These are phyloP conservation scores for Kuschelorhynchus macadamiae DNA, from an alignment of 2,888 invertebrate species.

Conservation along the genomic window DNA sequence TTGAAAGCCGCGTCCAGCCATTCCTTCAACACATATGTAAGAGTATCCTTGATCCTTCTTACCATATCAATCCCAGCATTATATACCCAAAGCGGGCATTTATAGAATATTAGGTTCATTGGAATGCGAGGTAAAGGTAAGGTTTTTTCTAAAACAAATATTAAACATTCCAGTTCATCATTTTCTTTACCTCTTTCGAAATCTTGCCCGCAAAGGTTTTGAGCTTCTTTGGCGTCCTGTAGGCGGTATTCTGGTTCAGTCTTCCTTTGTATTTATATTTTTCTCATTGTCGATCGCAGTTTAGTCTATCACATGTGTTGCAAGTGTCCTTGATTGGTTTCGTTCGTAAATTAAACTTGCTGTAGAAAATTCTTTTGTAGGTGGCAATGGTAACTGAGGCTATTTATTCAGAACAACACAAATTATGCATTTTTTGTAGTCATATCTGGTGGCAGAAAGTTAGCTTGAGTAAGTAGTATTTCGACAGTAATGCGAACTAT, in stretches of 20 bases:
- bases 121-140: slow-evolving; percentile 37
- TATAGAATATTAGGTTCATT: slow-evolving; percentile 55
- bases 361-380: slow-evolving; percentile 31
- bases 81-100: slow-evolving; percentile 56
- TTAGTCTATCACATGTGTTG: slow-evolving; percentile 10
- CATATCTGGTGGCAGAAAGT: slow-evolving; percentile 28
- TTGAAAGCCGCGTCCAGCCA: slow-evolving; percentile 53
- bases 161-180: slow-evolving; percentile 66
- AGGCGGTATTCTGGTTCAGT: slow-evolving; percentile 12
- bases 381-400: slow-evolving; percentile 17
- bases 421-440: slow-evolving; percentile 34
- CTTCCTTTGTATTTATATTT: slow-evolving; percentile 13
- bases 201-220: slow-evolving; percentile 16
- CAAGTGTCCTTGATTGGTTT: slow-evolving; percentile 24
- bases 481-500: slow-evolving; percentile 27
- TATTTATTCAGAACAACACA: slow-evolving; percentile 24
- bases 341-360: slow-evolving; percentile 20
- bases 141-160: slow-evolving; percentile 61
- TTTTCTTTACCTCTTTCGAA: slow-evolving; percentile 24
- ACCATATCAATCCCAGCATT: slow-evolving; percentile 53
- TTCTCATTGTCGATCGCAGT: slow-evolving; percentile 21
- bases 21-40: slow-evolving; percentile 52
- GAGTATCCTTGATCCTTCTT: slow-evolving; percentile 31
- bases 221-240: slow-evolving; percentile 8
- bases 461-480: slow-evolving; percentile 12